Conservation (phyloP, 2,888 invertebrate genomes). For the Hydrotaea cyrtoneurina region DNA sequence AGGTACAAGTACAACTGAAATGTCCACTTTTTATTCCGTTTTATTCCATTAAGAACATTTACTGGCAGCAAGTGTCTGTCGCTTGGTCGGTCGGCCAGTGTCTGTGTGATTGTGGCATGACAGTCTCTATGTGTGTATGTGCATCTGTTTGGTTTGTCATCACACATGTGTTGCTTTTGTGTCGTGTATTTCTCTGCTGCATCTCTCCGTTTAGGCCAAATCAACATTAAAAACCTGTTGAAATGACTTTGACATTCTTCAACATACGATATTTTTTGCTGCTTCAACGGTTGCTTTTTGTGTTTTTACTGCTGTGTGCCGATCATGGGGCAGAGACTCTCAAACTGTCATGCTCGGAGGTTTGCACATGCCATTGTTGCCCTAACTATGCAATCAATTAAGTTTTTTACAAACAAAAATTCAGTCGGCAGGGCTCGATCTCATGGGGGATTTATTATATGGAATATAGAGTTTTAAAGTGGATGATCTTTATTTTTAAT, state of each 20-base stretch:
- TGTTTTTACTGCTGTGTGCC: slow-evolving; percentile 3
- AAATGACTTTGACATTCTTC: slow-evolving; percentile 77
- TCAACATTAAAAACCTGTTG: slow-evolving; percentile 69
- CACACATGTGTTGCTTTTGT: slow-evolving; percentile 45
- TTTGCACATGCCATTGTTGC: too few species aligned
- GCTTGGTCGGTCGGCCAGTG: slow-evolving; percentile 6
- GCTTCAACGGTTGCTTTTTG: too few species aligned
- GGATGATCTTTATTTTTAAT: too few species aligned
- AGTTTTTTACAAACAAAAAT: too few species aligned
- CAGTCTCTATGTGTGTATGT: slow-evolving; percentile 32
- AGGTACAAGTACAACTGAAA: slow-evolving; percentile 36
- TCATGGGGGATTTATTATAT: too few species aligned
- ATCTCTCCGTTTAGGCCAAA: slow-evolving; percentile 45
- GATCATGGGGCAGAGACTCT: slow-evolving; percentile 53
- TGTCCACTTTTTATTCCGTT: slow-evolving; percentile 51
- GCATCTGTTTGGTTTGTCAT: slow-evolving; percentile 44
- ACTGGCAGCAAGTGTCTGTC: slow-evolving; percentile 14
- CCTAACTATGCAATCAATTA: too few species aligned
- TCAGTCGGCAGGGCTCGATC: too few species aligned
- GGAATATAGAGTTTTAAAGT: too few species aligned
- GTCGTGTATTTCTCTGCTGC: slow-evolving; percentile 29
- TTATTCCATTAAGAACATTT: slow-evolving; percentile 50
- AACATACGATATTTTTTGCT: slow-evolving; percentile 35
- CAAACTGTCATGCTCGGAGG: not conserved
- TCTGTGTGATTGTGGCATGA: slow-evolving; percentile 68